phyloP scores from a whole-genome alignment of 2,888 invertebrate species.

The Nemoura dubitans region DNA sequence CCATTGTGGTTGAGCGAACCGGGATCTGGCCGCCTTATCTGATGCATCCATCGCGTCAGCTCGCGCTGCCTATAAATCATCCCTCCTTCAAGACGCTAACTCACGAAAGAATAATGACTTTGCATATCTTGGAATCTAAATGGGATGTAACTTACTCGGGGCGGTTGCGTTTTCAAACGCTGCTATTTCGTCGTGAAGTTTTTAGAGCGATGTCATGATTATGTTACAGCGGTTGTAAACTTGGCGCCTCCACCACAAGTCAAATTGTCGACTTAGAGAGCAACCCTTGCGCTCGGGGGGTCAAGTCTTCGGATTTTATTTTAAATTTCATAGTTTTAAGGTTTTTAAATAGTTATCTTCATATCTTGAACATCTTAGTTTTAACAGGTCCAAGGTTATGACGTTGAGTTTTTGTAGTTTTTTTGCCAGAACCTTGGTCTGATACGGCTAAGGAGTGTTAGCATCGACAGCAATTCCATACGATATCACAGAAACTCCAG shows the following conservation, averaged over 20 bases:
- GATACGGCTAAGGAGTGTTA: no score
- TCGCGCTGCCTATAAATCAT: background rate
- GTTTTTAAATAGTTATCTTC: no score
- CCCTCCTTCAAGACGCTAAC: background rate
- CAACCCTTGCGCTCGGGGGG: no score
- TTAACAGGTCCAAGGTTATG: no score
- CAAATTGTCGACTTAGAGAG: no score
- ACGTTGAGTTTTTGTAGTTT: no score
- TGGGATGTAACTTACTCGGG: constrained; percentile 10
- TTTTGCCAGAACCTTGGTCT: no score
- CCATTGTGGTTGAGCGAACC: background rate
- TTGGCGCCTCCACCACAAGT: background rate
- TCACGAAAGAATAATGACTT: constrained; percentile 24
- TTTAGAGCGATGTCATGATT: background rate
- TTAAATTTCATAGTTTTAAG: no score
- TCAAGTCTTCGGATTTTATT: no score
- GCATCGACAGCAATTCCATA: no score
- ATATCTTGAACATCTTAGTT: no score
- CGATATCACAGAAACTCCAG: no score
- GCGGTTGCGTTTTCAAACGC: background rate
- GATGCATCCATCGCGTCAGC: background rate
- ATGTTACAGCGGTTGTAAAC: background rate
- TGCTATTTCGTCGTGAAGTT: background rate
- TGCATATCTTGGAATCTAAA: constrained; percentile 25
- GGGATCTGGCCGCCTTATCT: background rate